Evolutionary conservation across 1,140 invertebrate genomes (phyloP), one percentile per base, ranked within the genome.

Genomic region (Trigoniulus corallinus): DNA sequence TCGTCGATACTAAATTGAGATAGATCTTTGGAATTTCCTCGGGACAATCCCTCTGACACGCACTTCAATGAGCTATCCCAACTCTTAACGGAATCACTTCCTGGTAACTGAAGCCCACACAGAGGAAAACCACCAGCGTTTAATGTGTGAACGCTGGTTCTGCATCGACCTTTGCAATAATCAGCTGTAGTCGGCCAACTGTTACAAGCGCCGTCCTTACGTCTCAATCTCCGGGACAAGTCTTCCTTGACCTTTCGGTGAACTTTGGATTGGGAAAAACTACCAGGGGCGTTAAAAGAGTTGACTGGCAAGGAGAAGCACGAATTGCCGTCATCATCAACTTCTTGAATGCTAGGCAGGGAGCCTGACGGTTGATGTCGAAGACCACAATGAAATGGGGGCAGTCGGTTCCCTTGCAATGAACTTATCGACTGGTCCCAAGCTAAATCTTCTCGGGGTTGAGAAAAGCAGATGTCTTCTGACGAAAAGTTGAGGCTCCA

Each of bases 401-500:
- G n/a, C 37, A 26, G 42, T 44, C 42, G 52, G 47, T 51, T 58
- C 23, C 43, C 52, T 18, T 37, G 29, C 39, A 23, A 39, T 7
- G 4, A 7, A 18, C 42, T 44, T 20, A 24, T 21, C 50, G 48
- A 53, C 48, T 48, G 20, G 53, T 47, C 18, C 52, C 52, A 4
- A 50, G 42, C 18, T 29, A 53, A 47, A 74, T 74, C 12, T 76
- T 62, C 1, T 72, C 72, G 0, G 71, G 70, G 3, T 71, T 74
- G 1, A 65, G 64, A 27, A 69, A 67, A 0, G 39, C 21, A 57
- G 67, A 60, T 63, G 62, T 81, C 78, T 60, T 81, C 79, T 51
- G 71, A 77, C 2, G 80, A 81, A 37, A 81, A 60, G 37, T 77
- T 78, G 62, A 83, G 73, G 60, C 78, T 82, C 81, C 81, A 84